phyloP scores from a whole-genome alignment of 2,113 vertebrate species.

The Sakesphorus luctuosus region DNA sequence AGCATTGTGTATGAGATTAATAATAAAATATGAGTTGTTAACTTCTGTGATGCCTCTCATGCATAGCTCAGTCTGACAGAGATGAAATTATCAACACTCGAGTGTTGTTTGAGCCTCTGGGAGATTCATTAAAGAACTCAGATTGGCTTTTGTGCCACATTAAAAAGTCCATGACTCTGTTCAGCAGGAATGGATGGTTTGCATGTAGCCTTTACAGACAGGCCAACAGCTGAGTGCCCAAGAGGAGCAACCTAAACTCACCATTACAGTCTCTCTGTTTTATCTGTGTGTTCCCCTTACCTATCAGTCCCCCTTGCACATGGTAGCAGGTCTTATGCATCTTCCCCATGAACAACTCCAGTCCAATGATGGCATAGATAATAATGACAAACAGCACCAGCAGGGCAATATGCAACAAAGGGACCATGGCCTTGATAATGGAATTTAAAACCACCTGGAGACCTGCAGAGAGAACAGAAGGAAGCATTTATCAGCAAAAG shows the following conservation, averaged over 20 bases:
- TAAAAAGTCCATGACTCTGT: neutral
- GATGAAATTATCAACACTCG: neutral
- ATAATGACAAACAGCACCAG: conserved; percentile 98
- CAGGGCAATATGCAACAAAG: conserved; percentile 95
- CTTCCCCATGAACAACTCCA: conserved; percentile 99
- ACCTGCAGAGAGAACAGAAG: conserved; percentile 79
- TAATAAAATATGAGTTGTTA: neutral
- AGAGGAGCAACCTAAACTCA: neutral
- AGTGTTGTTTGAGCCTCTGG: neutral
- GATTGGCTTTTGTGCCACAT: neutral
- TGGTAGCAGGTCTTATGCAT: conserved; percentile 96
- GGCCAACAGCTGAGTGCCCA: neutral
- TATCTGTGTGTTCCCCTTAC: conserved; percentile 57
- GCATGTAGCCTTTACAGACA: neutral
- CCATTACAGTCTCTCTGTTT: neutral
- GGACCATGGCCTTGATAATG: conserved; percentile 99
- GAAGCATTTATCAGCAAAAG: neutral
- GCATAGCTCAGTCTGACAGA: neutral
- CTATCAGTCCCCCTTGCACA: conserved; percentile 75
- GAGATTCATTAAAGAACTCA: neutral
- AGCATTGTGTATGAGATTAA: neutral
- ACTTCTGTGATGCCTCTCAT: neutral
- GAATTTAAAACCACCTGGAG: conserved; percentile 99
- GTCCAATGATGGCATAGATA: conserved; percentile 98
- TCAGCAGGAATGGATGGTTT: neutral